These are phyloP conservation scores for Odocoileus hemionus DNA, from an alignment of 2,113 vertebrate genomes.

Conservation along the genomic window DNA sequence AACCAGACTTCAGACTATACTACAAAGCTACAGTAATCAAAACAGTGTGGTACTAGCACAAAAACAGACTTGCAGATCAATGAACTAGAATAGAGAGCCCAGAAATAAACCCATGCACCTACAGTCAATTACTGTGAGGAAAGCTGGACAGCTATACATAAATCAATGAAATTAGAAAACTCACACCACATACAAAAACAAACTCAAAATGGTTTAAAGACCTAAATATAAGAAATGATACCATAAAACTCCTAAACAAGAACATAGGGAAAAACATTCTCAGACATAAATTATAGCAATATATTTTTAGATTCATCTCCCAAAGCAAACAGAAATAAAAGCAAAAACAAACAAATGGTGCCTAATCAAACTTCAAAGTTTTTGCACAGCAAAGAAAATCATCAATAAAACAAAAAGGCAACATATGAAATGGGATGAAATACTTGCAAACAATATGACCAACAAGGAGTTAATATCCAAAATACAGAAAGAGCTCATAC, in stretches of 20 bases:
- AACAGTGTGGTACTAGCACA: neutral
- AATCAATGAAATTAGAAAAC: neutral
- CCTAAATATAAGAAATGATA: neutral
- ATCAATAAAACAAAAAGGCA: neutral
- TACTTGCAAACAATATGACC: neutral
- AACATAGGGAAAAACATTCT: neutral
- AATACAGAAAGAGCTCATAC: neutral
- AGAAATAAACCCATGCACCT: neutral
- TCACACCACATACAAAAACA: neutral
- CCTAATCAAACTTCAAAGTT: neutral
- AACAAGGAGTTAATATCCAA: neutral
- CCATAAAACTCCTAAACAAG: neutral
- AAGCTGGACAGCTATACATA: neutral
- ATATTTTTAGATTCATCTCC: neutral
- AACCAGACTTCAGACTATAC: neutral
- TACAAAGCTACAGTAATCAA: neutral
- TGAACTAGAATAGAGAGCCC: neutral
- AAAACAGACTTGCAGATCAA: neutral
- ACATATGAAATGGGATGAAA: neutral
- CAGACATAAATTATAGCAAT: neutral
- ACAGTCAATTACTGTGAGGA: neutral
- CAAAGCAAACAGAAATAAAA: neutral
- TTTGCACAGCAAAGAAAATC: neutral
- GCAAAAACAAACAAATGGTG: neutral
- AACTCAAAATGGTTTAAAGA: neutral